Conservation (phyloP, 2,113 vertebrate species). For the Gambusia holbrooki region DNA sequence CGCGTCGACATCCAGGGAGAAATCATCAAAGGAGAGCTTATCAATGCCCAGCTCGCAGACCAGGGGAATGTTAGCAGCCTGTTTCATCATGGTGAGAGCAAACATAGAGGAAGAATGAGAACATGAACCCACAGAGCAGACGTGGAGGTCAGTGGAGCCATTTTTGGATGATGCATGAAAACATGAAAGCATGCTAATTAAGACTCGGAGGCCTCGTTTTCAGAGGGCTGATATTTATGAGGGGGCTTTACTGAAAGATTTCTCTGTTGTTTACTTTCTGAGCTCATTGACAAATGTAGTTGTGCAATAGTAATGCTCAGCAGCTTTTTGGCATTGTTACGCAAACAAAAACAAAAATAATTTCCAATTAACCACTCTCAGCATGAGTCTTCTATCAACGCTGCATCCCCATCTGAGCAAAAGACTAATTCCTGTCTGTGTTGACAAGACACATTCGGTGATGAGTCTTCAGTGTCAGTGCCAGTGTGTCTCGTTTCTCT, state of each 20-base stretch:
- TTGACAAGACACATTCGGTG: conserved; percentile 1
- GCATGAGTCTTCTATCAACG: conserved; percentile 15
- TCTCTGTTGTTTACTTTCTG: conserved; percentile 57
- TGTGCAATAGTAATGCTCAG: conserved; percentile 33
- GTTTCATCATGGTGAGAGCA: conserved; percentile 29
- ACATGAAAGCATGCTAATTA: conserved; percentile 65
- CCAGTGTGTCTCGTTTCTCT: conserved; percentile 12
- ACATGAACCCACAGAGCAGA: conserved; percentile 36
- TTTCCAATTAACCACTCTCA: conserved; percentile 48
- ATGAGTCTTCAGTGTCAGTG: conserved; percentile 14
- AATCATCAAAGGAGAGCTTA: conserved; percentile 96
- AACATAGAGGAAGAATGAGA: conserved; percentile 28
- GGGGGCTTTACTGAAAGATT: conserved; percentile 49
- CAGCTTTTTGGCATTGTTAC: conserved; percentile 26
- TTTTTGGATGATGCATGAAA: conserved; percentile 55
- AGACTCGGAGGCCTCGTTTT: conserved; percentile 53
- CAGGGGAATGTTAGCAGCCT: conserved; percentile 95
- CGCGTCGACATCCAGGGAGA: conserved; percentile 95
- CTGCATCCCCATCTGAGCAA: background rate
- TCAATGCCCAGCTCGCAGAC: conserved; percentile 96
- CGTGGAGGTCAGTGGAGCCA: conserved; percentile 48
- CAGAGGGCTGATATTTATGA: conserved; percentile 69
- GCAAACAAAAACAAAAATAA: conserved; percentile 25
- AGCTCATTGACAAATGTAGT: conserved; percentile 59
- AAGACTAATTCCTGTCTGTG: conserved; percentile 13